Conservation (phyloP, 2,797 vertebrate species). For the Coregonus ussuriensis region DNA sequence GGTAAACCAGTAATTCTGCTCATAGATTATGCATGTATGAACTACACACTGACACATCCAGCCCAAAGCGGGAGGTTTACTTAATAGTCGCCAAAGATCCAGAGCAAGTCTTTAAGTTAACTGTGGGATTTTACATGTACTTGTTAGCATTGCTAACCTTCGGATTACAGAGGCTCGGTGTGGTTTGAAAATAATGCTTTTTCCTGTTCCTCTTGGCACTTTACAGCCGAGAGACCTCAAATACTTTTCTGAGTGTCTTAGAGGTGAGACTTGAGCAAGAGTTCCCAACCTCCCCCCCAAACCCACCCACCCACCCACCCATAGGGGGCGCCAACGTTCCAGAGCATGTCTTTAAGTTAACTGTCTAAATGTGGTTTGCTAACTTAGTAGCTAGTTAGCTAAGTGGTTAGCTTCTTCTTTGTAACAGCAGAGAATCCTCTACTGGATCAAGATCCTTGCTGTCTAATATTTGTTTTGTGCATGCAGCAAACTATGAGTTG, state of each 20-base stretch:
- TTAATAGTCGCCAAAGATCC: too few relatives aligned
- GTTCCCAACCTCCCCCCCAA: background rate
- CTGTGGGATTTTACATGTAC: too few relatives aligned
- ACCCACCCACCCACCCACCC: too few relatives aligned
- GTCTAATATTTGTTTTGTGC: background rate
- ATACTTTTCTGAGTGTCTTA: background rate
- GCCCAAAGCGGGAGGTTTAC: too few relatives aligned
- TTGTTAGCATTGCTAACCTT: too few relatives aligned
- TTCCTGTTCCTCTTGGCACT: constrained; percentile 36
- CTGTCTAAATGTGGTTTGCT: background rate
- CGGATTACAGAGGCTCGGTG: too few relatives aligned
- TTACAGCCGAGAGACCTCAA: background rate
- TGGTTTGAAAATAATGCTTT: background rate
- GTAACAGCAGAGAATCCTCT: background rate
- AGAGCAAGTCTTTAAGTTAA: too few relatives aligned
- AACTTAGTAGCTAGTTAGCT: background rate
- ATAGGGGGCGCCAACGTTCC: too few relatives aligned
- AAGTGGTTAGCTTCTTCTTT: background rate
- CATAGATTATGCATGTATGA: too few relatives aligned
- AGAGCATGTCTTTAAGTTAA: too few relatives aligned
- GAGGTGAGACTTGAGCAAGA: background rate
- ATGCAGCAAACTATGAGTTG: background rate
- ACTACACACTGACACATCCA: too few relatives aligned
- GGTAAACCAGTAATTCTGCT: too few relatives aligned
- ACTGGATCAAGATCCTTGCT: background rate